Evolutionary conservation across 2,797 vertebrate genomes (phyloP).

Genomic region (Phrynocephalus vlangalii): DNA sequence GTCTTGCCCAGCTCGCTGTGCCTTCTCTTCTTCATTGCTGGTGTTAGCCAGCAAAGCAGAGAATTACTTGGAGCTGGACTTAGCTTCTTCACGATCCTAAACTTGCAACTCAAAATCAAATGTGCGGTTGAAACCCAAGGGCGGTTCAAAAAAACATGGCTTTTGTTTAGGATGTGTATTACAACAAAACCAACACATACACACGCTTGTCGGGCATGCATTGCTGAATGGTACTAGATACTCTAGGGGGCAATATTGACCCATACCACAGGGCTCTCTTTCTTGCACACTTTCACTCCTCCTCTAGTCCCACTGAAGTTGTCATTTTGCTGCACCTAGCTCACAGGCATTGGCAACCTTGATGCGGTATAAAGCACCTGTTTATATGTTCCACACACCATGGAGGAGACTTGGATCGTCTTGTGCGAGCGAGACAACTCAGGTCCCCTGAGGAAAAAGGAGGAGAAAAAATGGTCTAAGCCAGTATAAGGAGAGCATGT

Average conservation of each 20-base stretch:
- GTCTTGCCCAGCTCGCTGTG: not conserved
- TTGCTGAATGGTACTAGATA: not conserved
- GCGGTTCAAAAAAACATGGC: not conserved
- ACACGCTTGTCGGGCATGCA: not conserved
- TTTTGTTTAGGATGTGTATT: not conserved
- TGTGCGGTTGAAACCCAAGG: not conserved
- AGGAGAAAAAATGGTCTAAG: not conserved
- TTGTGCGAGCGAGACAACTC: not conserved
- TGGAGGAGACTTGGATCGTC: not conserved
- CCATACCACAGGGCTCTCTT: not conserved
- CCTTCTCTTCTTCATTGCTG: not conserved
- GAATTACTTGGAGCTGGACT: not conserved
- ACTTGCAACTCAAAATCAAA: not conserved
- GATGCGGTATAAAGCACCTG: not conserved
- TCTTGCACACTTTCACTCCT: not conserved
- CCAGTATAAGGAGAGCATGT: too few relatives aligned
- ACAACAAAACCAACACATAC: too few relatives aligned
- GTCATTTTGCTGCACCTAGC: not conserved
- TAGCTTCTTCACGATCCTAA: not conserved
- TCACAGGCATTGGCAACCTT: not conserved
- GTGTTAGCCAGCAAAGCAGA: not conserved
- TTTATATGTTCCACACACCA: not conserved
- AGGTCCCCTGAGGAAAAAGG: not conserved
- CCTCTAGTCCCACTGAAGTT: not conserved
- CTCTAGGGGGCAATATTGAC: not conserved